Evolutionary conservation across 2,113 vertebrate genomes (phyloP).

Genomic region (Hippolais icterina): DNA sequence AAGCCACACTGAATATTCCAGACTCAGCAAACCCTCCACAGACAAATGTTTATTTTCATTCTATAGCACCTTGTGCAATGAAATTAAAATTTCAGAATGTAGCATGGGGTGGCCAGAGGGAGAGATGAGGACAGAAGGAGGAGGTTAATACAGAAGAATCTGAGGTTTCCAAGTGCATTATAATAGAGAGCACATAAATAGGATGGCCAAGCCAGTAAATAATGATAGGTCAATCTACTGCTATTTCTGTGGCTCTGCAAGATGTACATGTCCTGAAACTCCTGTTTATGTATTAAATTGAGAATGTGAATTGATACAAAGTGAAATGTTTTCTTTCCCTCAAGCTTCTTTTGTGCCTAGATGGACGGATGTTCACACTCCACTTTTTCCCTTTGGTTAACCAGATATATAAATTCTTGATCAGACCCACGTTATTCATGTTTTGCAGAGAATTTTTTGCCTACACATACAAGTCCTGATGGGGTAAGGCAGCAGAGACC

Average conservation of each 20-base stretch:
- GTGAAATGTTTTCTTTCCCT: constrained; percentile 44
- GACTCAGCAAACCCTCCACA: constrained; percentile 6
- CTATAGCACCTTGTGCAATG: constrained; percentile 1
- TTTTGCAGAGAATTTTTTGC: constrained; percentile 33
- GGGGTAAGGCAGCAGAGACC: constrained; percentile 27
- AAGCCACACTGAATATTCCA: constrained; percentile 18
- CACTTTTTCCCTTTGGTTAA: constrained; percentile 31
- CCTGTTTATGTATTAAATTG: constrained; percentile 27
- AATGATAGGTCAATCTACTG: constrained; percentile 29
- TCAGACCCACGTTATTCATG: constrained; percentile 30
- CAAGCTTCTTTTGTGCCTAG: not conserved
- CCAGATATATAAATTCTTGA: constrained; percentile 50
- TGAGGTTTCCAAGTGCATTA: constrained; percentile 15
- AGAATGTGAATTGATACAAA: constrained; percentile 39
- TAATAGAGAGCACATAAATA: not conserved
- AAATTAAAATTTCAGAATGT: constrained; percentile 13
- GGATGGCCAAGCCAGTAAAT: constrained; percentile 5
- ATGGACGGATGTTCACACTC: constrained; percentile 36
- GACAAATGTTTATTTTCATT: constrained; percentile 35
- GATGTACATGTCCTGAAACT: constrained; percentile 9
- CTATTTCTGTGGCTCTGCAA: constrained; percentile 7
- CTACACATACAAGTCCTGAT: constrained; percentile 19
- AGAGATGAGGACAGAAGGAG: constrained; percentile 4
- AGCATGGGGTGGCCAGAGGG: not conserved
- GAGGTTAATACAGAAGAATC: constrained; percentile 24